Evolutionary conservation across 2,113 vertebrate species (phyloP).

Genomic region (Ibidorhyncha struthersii): DNA sequence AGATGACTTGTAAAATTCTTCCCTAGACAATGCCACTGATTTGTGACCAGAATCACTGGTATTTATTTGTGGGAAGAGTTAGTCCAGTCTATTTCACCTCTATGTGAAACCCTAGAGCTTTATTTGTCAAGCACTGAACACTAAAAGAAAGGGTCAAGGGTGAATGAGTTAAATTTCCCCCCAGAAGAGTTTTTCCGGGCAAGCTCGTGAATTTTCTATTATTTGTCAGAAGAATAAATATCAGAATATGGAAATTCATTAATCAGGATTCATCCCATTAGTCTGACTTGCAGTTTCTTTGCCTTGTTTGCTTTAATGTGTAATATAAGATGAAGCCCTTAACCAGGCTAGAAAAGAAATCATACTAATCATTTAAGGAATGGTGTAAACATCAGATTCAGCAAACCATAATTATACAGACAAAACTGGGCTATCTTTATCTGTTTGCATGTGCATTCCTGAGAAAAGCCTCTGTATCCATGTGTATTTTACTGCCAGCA

Average conservation of each 20-base stretch:
- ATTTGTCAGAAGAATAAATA: too few species aligned
- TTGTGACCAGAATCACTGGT: too few species aligned
- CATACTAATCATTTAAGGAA: neutral
- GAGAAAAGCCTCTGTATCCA: neutral
- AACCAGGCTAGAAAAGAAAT: neutral
- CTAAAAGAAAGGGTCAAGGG: too few species aligned
- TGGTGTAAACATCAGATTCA: neutral
- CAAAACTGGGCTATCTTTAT: neutral
- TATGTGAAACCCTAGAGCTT: too few species aligned
- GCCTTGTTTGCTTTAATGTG: neutral
- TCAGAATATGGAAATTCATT: neutral
- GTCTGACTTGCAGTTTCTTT: neutral
- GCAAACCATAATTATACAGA: neutral
- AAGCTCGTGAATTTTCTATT: too few species aligned
- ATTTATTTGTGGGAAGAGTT: too few species aligned
- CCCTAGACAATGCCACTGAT: too few species aligned
- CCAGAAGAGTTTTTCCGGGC: too few species aligned
- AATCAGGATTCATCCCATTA: neutral
- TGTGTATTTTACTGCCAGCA: neutral
- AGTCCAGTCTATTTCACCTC: too few species aligned
- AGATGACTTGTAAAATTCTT: too few species aligned
- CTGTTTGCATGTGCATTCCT: neutral
- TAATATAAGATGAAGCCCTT: neutral
- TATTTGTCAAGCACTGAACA: too few species aligned
- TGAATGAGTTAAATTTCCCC: too few species aligned